Evolutionary conservation across 1,140 invertebrate species (phyloP).

Genomic region (Drosophila tani): DNA sequence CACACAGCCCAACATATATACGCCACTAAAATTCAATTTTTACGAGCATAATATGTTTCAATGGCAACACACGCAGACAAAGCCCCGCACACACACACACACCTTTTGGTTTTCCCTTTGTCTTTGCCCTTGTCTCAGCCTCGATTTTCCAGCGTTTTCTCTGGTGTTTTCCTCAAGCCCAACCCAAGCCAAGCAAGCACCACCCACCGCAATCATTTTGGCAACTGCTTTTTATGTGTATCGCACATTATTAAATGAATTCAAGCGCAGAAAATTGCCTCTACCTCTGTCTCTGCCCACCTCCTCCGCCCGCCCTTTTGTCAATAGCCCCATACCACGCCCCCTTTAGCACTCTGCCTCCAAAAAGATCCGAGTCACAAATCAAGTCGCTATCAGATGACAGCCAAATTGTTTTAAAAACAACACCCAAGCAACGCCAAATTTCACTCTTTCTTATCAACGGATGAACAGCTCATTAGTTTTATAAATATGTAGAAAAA

Average conservation of each 20-base stretch:
- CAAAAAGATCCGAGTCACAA: conserved; percentile 15
- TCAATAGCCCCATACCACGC: conserved; percentile 43
- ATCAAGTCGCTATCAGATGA: conserved; percentile 65
- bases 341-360: not conserved
- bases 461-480: conserved; percentile 60
- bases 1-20: conserved; percentile 38
- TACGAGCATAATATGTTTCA: conserved; percentile 82
- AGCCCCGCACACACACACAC: conserved; percentile 18
- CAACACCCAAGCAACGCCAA: not conserved
- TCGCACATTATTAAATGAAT: conserved; percentile 83
- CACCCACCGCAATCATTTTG: conserved; percentile 68
- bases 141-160: conserved; percentile 13
- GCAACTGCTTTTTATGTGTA: conserved; percentile 79
- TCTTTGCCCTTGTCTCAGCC: conserved; percentile 23
- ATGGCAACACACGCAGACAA: conserved; percentile 68
- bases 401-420: conserved; percentile 57
- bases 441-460: conserved; percentile 39
- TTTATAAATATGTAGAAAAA: conserved; percentile 42
- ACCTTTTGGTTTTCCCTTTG: conserved; percentile 39
- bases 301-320: conserved; percentile 28
- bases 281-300: conserved; percentile 3
- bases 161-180: not conserved
- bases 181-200: not conserved
- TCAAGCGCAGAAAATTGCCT: conserved; percentile 75
- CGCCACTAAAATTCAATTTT: conserved; percentile 82